Base-by-base conservation (phyloP, 1,140 invertebrate species). In the Potamilus streckersoni region DNA sequence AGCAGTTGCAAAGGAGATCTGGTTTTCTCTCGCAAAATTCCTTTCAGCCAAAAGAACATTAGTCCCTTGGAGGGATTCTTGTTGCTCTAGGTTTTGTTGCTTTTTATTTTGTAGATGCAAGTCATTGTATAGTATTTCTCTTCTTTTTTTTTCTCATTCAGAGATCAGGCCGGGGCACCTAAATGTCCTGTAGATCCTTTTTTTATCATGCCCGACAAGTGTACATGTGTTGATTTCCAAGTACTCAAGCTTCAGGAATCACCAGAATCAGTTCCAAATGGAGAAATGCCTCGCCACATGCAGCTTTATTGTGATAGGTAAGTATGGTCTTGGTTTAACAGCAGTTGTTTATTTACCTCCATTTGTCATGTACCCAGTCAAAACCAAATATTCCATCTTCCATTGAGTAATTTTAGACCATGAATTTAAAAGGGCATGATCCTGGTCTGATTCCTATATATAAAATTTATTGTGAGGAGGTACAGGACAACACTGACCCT, bases 101-200 rank as follows among this genome's bases (percentile, higher is more conserved):
- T 71, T n/a, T 61, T 23, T 71, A 60, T 69, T 19, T 55, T 14
- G 57, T n/a, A 69, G n/a, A 38, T 17, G 20, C 19, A 69, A 55
- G 17, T 11, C 17, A n/a, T 5, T 38, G 62, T 58, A 62, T 73
- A 69, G 38, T 38, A 12, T 65, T 64, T 74, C 71, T 76, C 68
- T 69, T 62, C 23, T 38, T n/a, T n/a, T 31, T 31, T 31, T 31
- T 72, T 70, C 56, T 80, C 74, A 82, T 78, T n/a, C 82, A 96
- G 95, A 17, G 91, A 97, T 87, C 96, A 97, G 92, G 94, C 95
- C 78, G 89, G 89, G 1, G 66, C 84, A 77, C 84, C 87, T 0
- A 96, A 96, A 83, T 99, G 98, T 90, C 98, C 98, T 3, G 86
- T 99, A 31, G 98, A 99, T 92, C 98, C 98, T 8, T 99, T 96